Base-by-base conservation (phyloP, 1,140 invertebrate genomes). In the Diuraphis noxia region DNA sequence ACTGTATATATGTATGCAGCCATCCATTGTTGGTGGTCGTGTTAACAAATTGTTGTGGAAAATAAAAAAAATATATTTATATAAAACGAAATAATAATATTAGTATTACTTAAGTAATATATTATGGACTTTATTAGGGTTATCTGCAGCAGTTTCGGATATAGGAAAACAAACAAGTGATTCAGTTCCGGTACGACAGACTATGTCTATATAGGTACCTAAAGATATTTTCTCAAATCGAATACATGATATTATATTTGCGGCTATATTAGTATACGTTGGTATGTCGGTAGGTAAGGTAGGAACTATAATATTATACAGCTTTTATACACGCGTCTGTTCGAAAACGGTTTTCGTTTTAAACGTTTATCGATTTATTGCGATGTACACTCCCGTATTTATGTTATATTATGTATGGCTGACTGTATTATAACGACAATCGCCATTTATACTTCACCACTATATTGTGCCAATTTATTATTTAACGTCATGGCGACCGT, bases 1-100 rank as follows among this genome's bases (percentile, higher is more conserved):
- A 43, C 8, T 49, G 7, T 72, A n/a, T 72, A n/a, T n/a, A 13
- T 72, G 52, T 72, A 72, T n/a, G 41, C 30, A 30, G 30, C 88
- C 88, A 79, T 17, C 88, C 88, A 90, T 90, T 90, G 72, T 90
- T 79, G 88, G 88, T 90, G 88, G 88, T 90, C 88, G 34, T 90
- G 72, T 90, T 81, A 81, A 90, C 88, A 90, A 90, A 81, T 81
- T 90, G 41, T 90, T 30, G 72, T 77, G 46, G 38, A 90, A 81
- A 90, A 72, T 72, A 90, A 88, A 72, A 38, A 38, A 21, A 77
- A 25, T 25, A 10, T 25, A 10, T 40, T 38, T 23, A 40, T 72
- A n/a, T 13, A 72, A n/a, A 72, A 72, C 21, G 19, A 38, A 38
- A 81, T 38, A 38, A 30, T 30, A 41, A 30, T 81, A 81, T 30